These are phyloP conservation scores for Dasyprocta punctata DNA, from an alignment of 2,113 vertebrate species.

Conservation along the genomic window DNA sequence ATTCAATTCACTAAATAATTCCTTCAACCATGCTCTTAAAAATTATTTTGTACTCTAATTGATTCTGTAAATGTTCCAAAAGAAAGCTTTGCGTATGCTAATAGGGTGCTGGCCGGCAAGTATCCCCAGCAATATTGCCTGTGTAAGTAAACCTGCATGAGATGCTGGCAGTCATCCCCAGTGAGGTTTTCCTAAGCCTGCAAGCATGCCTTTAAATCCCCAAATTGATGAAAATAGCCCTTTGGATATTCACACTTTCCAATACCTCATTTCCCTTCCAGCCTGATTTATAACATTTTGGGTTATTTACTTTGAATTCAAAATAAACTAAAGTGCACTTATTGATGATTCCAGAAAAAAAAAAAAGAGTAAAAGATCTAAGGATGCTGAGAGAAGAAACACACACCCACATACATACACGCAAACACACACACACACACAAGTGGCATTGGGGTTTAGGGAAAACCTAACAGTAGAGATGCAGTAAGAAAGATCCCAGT, in stretches of 20 bases:
- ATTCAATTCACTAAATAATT: slow-evolving; percentile 62
- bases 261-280: slow-evolving; percentile 61
- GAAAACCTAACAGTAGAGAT: not conserved
- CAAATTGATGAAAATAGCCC: slow-evolving; percentile 53
- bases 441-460: not conserved
- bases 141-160: slow-evolving; percentile 48
- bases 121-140: slow-evolving; percentile 26
- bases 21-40: slow-evolving; percentile 21
- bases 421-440: not conserved
- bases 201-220: slow-evolving; percentile 52
- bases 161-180: slow-evolving; percentile 25
- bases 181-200: slow-evolving; percentile 41
- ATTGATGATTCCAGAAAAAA: not conserved
- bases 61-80: slow-evolving; percentile 54
- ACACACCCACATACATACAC: not conserved
- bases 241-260: slow-evolving; percentile 15
- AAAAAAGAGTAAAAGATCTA: too few relatives aligned
- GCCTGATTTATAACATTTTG: slow-evolving; percentile 38
- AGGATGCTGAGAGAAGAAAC: not conserved
- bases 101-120: slow-evolving; percentile 45
- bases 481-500: not conserved
- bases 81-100: slow-evolving; percentile 61
- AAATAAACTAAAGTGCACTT: slow-evolving; percentile 19
- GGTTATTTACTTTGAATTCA: slow-evolving; percentile 9
- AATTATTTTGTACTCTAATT: slow-evolving; percentile 56